Base-by-base conservation (phyloP, 1,140 invertebrate species). In the Thalassaphorura encarpata region DNA sequence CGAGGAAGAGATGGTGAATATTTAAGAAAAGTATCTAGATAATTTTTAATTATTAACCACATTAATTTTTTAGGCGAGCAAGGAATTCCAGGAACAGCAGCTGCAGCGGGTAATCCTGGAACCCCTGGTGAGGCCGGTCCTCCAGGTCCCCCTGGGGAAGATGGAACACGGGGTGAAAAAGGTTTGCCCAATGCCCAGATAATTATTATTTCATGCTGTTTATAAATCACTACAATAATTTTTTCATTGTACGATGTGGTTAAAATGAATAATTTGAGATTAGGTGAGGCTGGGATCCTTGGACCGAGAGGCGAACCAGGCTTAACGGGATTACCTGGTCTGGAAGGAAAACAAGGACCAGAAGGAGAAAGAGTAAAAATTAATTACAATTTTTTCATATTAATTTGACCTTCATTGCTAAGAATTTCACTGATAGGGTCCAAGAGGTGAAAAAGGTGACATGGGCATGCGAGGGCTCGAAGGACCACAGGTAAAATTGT, bases 111-210 rank as follows among this genome's bases (percentile, higher is more conserved):
- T 11, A 11, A 54, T 28, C 52, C 68, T 56, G 63, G 57, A 3
- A 55, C 60, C 39, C 51, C 67, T 49, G 54, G 70, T 49, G 60
- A 60, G 24, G 67, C 69, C 40, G 74, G 75, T 53, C 60, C 55
- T 28, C 54, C 65, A 18, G 62, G 72, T 55, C 52, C 54, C 2
- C 63, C 64, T 27, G 66, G 66, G 39, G 64, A 66, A 61, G 61
- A 64, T 48, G 64, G 64, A 18, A n/a, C 41, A n/a, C 26, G 28
- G 23, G 64, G 66, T 19, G 60, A 61, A 27, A 63, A 56, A 52
- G 66, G 66, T n/a, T 60, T 63, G 39, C 42, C 54, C n/a, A n/a
- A n/a, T n/a, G n/a, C n/a, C n/a, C n/a, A n/a, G n/a, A n/a, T n/a
- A n/a, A n/a, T n/a, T n/a, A n/a, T n/a, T n/a, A n/a, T n/a, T n/a